Base-by-base conservation (phyloP, 2,797 vertebrate genomes). In the Sphenodon punctatus region DNA sequence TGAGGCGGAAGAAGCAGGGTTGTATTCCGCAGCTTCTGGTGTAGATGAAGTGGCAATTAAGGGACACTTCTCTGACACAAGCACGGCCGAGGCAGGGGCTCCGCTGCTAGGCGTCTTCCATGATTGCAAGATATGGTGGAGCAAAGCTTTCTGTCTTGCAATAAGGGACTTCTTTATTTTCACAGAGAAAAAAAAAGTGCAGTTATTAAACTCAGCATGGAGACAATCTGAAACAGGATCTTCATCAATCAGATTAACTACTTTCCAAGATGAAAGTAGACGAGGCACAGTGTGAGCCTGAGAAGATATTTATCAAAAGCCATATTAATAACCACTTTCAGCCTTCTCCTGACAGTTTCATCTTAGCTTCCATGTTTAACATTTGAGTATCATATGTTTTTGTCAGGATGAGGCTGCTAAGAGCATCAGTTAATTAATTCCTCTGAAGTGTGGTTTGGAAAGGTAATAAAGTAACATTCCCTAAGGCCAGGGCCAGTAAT, bases 221-320 rank as follows among this genome's bases (percentile, higher is more conserved):
- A 96, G 95, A 96, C 94, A 95, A 97, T 97, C 95, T 96, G 95
- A 96, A 97, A 96, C 90, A 93, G 94, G 94, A 97, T 97, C 96
- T 97, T 97, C 96, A 97, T 97, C 97, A 96, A 96, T 98, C 97
- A 97, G 96, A 96, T 96, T 95, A 96, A 96, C 95, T 95, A 95
- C 96, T 96, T 96, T 96, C 95, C 90, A 88, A 95, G 96, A 97
- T 96, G 95, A 96, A 96, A 95, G 96, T 95, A 97, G 96, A 96
- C 90, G 92, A 95, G 93, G 95, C 96, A 96, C 96, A 96, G 95
- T 95, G 91, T 95, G 96, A 97, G 94, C 93, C 93, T 94, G 92
- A 94, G 84, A 93, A 96, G 96, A 97, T 97, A 97, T 97, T 97
- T 97, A 97, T 97, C 97, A 97, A 95, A 95, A 95, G 94, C 93